Base-by-base conservation (phyloP, 2,888 invertebrate species). In the Pachymerium ferrugineum region DNA sequence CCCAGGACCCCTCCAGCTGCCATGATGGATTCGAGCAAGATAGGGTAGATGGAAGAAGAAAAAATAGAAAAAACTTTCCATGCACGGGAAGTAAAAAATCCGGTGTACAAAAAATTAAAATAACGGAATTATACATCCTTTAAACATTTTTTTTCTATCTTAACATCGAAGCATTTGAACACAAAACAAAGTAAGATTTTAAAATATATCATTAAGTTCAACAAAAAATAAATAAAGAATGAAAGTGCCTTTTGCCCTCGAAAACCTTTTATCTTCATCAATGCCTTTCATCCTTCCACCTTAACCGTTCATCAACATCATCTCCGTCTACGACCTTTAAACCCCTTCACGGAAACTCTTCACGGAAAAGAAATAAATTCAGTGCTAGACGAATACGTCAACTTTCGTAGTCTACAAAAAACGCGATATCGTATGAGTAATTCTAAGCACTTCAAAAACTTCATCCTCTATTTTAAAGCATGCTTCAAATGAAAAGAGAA, bases 351-450 rank as follows among this genome's bases (percentile, higher is more conserved):
- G 54, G 54, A 25, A 54, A 28, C 22, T 22, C 22, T 14, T 14
- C 54, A 54, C 54, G 54, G 14, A 54, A 54, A 54, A 54, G 54
- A 54, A 54, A 54, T 54, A 54, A 54, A 54, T 54, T 54, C 54
- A 54, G 25, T 54, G 47, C 19, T 19, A 47, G 47, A 54, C 54
- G 54, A 54, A 54, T 54, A 54, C 54, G 54, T 54, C 54, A 54
- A 54, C 54, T 25, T 54, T 54, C 54, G 1, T 54, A 28, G 19
- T 47, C 28, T 54, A 28, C 54, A 8, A 19, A 28, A n/a, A n/a
- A n/a, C 14, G 14, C 54, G 54, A 54, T 54, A 54, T 54, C 54
- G 54, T 54, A 54, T 54, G 54, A 54, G 54, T 54, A 54, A 54
- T 54, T 54, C 54, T 54, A 54, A 54, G 25, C 22, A 25, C 25